A percentile compares a stretch with the other conserved stretches of the same genome.
phyloP scores from a whole-genome alignment of 2,888 invertebrate species.

The Pseudeuparius sepicola region DNA sequence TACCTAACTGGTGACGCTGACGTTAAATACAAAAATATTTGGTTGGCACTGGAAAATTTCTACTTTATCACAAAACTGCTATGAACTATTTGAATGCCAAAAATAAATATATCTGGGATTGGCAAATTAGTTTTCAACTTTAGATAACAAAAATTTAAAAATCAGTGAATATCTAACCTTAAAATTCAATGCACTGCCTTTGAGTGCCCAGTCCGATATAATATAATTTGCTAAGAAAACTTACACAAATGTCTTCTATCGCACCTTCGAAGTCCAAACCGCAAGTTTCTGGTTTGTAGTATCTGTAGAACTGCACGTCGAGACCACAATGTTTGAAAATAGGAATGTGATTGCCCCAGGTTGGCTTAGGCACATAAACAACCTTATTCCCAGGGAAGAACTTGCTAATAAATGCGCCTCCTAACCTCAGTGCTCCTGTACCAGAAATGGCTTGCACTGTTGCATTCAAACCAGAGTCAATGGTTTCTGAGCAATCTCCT shows the following conservation, averaged over 20 bases:
- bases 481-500: constrained; percentile 60
- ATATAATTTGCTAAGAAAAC: too few species aligned
- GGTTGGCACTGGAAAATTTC: too few species aligned
- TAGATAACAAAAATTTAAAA: too few species aligned
- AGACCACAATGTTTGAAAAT: constrained; percentile 85
- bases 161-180: too few species aligned
- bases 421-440: constrained; percentile 92
- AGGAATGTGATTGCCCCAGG: constrained; percentile 98
- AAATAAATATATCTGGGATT: too few species aligned
- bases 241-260: constrained; percentile 76
- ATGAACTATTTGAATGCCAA: too few species aligned
- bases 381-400: constrained; percentile 74
- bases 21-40: too few species aligned
- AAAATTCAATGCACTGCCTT: too few species aligned
- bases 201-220: too few species aligned
- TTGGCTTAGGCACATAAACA: constrained; percentile 81
- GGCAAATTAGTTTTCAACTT: too few species aligned
- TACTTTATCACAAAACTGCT: too few species aligned
- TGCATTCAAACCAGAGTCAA: constrained; percentile 59
- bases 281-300: constrained; percentile 88
- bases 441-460: constrained; percentile 90
- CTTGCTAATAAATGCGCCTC: constrained; percentile 75
- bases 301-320: constrained; percentile 80
- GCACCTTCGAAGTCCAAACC: constrained; percentile 88
- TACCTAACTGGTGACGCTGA: too few species aligned